Evolutionary conservation across 2,888 invertebrate genomes (phyloP).

Genomic region (Heliconius ismenius): DNA sequence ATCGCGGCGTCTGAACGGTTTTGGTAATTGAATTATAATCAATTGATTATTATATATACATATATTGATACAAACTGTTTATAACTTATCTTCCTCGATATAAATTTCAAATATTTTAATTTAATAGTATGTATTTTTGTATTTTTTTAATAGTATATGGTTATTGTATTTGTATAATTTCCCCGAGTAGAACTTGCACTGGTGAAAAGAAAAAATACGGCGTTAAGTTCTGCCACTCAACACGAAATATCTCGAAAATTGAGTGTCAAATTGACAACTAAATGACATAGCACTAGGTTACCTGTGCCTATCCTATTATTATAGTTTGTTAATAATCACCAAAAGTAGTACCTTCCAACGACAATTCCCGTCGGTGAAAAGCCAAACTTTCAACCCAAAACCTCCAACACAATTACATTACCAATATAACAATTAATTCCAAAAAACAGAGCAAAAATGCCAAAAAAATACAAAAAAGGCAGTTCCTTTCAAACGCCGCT

Average conservation of each 20-base stretch:
- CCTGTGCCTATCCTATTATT: too few relatives aligned
- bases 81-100: background rate
- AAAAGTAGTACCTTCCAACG: background rate
- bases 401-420: constrained; percentile 1
- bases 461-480: background rate
- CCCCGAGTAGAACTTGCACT: too few relatives aligned
- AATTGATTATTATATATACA: constrained; percentile 8
- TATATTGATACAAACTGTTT: constrained; percentile 23
- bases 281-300: background rate
- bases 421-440: background rate
- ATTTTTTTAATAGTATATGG: background rate
- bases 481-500: constrained; percentile 24
- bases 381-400: background rate
- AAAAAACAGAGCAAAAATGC: background rate
- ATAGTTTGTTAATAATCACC: too few relatives aligned
- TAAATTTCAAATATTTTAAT: constrained; percentile 15
- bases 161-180: background rate
- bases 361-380: background rate
- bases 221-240: background rate
- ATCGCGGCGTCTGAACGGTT: constrained; percentile 19
- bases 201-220: background rate
- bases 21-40: constrained; percentile 31
- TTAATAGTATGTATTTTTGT: background rate
- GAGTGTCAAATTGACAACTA: background rate
- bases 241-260: background rate